Evolutionary conservation across 2,888 invertebrate species (phyloP).

Genomic region (Cheilosia vernalis): DNA sequence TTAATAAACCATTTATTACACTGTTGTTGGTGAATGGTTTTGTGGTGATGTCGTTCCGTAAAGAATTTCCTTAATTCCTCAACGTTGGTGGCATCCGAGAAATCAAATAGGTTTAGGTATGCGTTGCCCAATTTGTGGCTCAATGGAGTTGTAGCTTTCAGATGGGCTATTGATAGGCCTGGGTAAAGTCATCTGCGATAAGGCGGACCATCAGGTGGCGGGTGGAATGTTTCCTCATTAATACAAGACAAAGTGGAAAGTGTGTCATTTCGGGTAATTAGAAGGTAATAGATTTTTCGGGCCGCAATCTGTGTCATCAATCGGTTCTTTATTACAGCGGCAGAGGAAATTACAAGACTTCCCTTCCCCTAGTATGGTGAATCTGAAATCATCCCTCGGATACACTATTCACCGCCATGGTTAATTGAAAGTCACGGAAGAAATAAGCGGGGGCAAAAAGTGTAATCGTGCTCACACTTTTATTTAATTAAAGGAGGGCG

Average conservation of each 20-base stretch:
- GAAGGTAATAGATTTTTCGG: constrained; percentile 1
- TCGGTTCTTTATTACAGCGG: constrained; percentile 30
- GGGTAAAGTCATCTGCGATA: constrained; percentile 5
- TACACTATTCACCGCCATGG: neutral
- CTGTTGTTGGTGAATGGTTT: constrained; percentile 66
- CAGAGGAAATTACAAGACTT: constrained; percentile 47
- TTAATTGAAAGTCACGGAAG: constrained; percentile 53
- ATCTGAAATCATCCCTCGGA: constrained; percentile 1
- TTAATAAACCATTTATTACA: constrained; percentile 83
- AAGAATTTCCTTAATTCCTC: constrained; percentile 41
- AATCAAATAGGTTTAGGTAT: neutral
- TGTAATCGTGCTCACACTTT: constrained; percentile 28
- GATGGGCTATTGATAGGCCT: constrained; percentile 19
- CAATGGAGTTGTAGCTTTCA: constrained; percentile 22
- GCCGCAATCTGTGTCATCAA: constrained; percentile 38
- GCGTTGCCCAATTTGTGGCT: constrained; percentile 6
- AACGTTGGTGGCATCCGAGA: constrained; percentile 58
- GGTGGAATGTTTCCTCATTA: constrained; percentile 32
- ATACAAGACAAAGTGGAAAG: constrained; percentile 20
- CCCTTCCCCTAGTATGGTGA: too few relatives aligned
- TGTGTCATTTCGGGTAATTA: constrained; percentile 30
- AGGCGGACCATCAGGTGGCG: neutral
- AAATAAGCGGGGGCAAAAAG: constrained; percentile 31
- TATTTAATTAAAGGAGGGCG: constrained; percentile 61
- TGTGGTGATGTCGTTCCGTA: constrained; percentile 52